Base-by-base conservation (phyloP, 2,113 vertebrate genomes). In the Polypterus senegalus region DNA sequence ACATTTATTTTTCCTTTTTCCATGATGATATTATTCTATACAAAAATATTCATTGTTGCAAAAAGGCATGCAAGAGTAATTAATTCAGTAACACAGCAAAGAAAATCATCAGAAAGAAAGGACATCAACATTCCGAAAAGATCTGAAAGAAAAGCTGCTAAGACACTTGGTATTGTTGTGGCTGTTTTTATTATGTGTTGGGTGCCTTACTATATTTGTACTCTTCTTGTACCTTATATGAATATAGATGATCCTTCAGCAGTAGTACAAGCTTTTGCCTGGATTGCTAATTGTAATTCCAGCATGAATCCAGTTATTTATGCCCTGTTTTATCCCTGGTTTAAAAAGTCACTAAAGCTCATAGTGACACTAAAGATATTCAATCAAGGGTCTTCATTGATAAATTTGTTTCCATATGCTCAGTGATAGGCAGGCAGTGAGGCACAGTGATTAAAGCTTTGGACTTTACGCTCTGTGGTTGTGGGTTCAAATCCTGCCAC, bases 261-360 rank as follows among this genome's bases (percentile, higher is more conserved):
- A n/a, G 49, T 62, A 5, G 43, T 45, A 46, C 48, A 62, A n/a
- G 7, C 61, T 11, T 46, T 47, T 54, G 49, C 49, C 46, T 62
- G 61, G 27, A 11, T 54, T 54, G 61, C 10, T 11, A 44, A 62
- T 62, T 53, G 49, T 9, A 62, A 62, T 62, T 54, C 61, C n/a
- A 51, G 48, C 46, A 47, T 62, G 10, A 62, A 62, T 8, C 61
- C 61, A 27, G 53, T 62, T 5, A 48, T 62, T n/a, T 62, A 54
- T 59, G 53, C 10, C 48, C 7, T 48, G 9, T 59, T 59, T 10
- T 48, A 59, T 45, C 46, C 46, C 58, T 48, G 58, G 58, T 59
- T 59, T 46, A 10, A 6, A 11, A 59, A 48, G 48, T 9, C 46
- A n/a, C 9, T 59, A 46, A 59, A 59, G 27, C 9, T 48, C 7